Evolutionary conservation across 1,140 invertebrate species (phyloP).

Genomic region (Helicoverpa armigera): DNA sequence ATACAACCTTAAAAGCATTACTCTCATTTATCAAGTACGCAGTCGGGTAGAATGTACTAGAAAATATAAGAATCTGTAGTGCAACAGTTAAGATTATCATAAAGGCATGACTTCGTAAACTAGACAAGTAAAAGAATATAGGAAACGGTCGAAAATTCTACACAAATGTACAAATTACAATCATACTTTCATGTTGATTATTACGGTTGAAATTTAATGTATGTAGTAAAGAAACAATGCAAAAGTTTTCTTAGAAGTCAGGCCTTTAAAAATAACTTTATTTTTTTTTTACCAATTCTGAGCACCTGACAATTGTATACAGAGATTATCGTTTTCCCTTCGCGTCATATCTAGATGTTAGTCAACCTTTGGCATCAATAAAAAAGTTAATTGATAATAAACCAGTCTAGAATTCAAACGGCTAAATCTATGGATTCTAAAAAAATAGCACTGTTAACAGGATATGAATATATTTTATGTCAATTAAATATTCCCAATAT

Average conservation of each 20-base stretch:
- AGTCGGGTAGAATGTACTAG: too few relatives aligned
- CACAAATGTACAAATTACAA: too few relatives aligned
- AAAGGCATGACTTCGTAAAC: too few relatives aligned
- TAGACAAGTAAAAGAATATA: too few relatives aligned
- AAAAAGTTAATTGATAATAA: slow-evolving; percentile 23
- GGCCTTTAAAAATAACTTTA: neutral
- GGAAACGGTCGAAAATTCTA: too few relatives aligned
- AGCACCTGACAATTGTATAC: slow-evolving; percentile 38
- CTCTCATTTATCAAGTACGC: too few relatives aligned
- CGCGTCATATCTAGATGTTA: slow-evolving; percentile 37
- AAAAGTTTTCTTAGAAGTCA: slow-evolving; percentile 2
- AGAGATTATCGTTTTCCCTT: neutral
- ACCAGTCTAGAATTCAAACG: slow-evolving; percentile 32
- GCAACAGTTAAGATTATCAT: too few relatives aligned
- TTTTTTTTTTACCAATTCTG: neutral
- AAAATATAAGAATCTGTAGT: too few relatives aligned
- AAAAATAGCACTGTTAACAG: slow-evolving; percentile 14
- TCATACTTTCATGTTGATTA: too few relatives aligned
- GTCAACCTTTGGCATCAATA: slow-evolving; percentile 50
- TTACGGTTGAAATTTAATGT: too few relatives aligned
- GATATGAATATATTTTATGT: slow-evolving; percentile 3
- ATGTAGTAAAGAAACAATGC: neutral
- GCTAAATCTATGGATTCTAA: slow-evolving; percentile 20
- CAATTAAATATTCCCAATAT: neutral
- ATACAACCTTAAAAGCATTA: neutral